phyloP scores from a whole-genome alignment of 1,140 invertebrate genomes.

The Archegozetes longisetosus region DNA sequence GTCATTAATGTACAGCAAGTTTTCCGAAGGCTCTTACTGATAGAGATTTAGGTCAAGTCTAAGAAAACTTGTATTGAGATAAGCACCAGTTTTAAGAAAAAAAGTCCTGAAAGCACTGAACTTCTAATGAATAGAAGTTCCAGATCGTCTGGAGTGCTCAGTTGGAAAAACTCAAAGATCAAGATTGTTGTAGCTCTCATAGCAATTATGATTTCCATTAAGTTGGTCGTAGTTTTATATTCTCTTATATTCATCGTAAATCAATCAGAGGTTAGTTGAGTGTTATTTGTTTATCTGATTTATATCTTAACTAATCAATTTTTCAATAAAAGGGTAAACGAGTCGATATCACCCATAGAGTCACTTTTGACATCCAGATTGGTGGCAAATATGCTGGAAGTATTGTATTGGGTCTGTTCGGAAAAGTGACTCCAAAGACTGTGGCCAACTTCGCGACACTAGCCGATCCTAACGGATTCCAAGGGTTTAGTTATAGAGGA shows the following conservation, averaged over 20 bases:
- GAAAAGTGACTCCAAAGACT: slow-evolving; percentile 76
- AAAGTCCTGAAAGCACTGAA: no score
- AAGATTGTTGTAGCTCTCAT: neutral
- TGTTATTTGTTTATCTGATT: no score
- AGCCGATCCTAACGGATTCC: slow-evolving; percentile 28
- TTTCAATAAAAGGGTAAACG: neutral
- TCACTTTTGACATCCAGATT: slow-evolving; percentile 75
- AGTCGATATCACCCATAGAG: slow-evolving; percentile 42
- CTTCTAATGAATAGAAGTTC: no score
- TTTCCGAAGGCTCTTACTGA: no score
- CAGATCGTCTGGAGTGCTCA: neutral
- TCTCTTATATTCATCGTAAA: neutral
- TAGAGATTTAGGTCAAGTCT: no score
- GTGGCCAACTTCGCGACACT: slow-evolving; percentile 77
- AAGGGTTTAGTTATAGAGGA: slow-evolving; percentile 19
- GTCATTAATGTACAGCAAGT: no score
- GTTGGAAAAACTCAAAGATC: neutral
- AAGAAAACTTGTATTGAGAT: no score
- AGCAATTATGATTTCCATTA: neutral
- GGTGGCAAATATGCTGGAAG: slow-evolving; percentile 57
- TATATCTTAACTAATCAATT: no score
- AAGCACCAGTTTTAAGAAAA: no score
- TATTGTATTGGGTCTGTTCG: slow-evolving; percentile 85
- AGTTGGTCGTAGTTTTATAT: neutral
- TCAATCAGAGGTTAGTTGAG: no score